Evolutionary conservation across 1,140 invertebrate species (phyloP), one percentile per base, ranked within the genome.

Genomic region (Dendrolimus punctatus): DNA sequence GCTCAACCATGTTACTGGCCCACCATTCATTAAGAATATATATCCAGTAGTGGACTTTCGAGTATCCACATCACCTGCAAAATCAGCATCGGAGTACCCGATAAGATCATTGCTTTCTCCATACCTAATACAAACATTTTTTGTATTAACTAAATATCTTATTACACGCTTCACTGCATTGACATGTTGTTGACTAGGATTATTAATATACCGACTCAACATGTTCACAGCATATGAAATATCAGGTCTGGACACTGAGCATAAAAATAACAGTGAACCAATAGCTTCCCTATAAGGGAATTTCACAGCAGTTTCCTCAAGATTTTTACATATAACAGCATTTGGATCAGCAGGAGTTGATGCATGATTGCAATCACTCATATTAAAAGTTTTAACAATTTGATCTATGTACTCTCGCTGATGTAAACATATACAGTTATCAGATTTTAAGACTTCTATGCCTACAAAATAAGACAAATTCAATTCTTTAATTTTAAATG

Each of bases 401-500:
- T n/a, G n/a, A n/a, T n/a, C n/a, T n/a, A n/a, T n/a, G n/a, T n/a
- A n/a, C n/a, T n/a, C n/a, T n/a, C n/a, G n/a, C 47, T 62, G 56
- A 45, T 10, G 10, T 37, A 50, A 37, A 42, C 36, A 39, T 44
- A 57, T 42, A 40, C 4, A 43, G 51, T 58, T 9, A 44, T 58
- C 40, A 23, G 5, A 2, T 38, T 55, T 51, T 10, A 42, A 0
- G 8, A 59, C 55, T 50, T 58, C 42, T 41, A 64, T n/a, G 8
- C 62, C 55, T 43, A 60, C 49, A 66, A 58, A 62, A 39, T 37
- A 8, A 48, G 39, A 57, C 38, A 66, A 57, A n/a, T 56, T 54
- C 46, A 64, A 40, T 38, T 52, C 49, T 62, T 60, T 68, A 8
- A 65, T 63, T 9, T 60, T 43, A 66, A 66, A 66, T 8, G 23